Percentiles rank a stretch among this genome's conserved stretches.
phyloP scores from a whole-genome alignment of 1,140 invertebrate species.

The Camponotus pennsylvanicus region DNA sequence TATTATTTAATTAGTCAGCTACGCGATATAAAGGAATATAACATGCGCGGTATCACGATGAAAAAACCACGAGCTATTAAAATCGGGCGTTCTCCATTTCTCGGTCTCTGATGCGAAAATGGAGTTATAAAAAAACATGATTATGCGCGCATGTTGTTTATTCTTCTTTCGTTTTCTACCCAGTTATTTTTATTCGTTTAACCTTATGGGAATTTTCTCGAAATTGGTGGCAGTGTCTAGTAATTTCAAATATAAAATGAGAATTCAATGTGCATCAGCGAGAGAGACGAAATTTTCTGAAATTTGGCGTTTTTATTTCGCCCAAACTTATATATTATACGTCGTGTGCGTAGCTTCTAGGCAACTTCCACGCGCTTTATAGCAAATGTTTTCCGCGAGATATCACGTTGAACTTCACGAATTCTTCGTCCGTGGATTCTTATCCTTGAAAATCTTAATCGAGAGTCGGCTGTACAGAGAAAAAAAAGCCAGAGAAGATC shows the following conservation, averaged over 20 bases:
- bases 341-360: not conserved
- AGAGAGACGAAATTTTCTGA: not conserved
- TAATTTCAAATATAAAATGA: not conserved
- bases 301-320: slow-evolving; percentile 11
- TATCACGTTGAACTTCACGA: not conserved
- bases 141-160: slow-evolving; percentile 49
- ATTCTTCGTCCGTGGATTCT: not conserved
- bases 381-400: not conserved
- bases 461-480: too few species aligned
- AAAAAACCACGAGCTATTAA: slow-evolving; percentile 69
- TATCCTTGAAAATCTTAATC: slow-evolving; percentile 17
- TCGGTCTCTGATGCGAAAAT: slow-evolving; percentile 49
- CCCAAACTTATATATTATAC: not conserved
- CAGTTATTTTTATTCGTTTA: not conserved
- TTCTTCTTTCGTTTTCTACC: not conserved
- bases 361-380: not conserved
- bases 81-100: slow-evolving; percentile 66
- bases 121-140: slow-evolving; percentile 41
- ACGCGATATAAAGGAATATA: slow-evolving; percentile 29
- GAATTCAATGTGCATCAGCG: not conserved
- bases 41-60: slow-evolving; percentile 61
- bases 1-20: not conserved
- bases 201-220: slow-evolving; percentile 52
- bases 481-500: not conserved
- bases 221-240: not conserved